Percentiles rank a stretch among this genome's conserved stretches.
Conservation (phyloP, 2,888 invertebrate genomes). For the Octonoba sinensis region DNA sequence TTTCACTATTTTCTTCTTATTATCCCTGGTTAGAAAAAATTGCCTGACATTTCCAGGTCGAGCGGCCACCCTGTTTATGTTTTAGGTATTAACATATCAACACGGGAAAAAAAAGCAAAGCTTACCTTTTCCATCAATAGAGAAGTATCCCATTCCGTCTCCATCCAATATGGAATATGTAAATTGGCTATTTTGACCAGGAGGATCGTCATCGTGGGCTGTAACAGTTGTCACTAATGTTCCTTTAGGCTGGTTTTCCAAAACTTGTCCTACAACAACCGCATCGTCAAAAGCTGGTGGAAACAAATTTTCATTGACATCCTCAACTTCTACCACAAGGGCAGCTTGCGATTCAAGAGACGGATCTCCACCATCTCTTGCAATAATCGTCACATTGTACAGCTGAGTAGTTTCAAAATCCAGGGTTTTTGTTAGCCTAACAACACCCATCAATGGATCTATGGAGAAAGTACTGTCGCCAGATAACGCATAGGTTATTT, state of each 20-base stretch:
- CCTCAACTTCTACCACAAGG: constrained; percentile 83
- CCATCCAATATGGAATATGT: constrained; percentile 90
- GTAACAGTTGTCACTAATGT: constrained; percentile 82
- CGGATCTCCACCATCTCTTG: constrained; percentile 83
- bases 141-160: constrained; percentile 91
- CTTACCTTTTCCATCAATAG: constrained; percentile 89
- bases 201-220: constrained; percentile 80
- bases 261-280: constrained; percentile 76
- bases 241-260: constrained; percentile 85
- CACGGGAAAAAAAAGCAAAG: not conserved
- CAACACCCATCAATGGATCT: constrained; percentile 86
- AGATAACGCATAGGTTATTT: constrained; percentile 80
- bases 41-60: too few species aligned
- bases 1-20: too few species aligned
- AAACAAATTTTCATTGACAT: constrained; percentile 93
- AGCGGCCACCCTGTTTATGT: too few species aligned
- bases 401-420: constrained; percentile 92
- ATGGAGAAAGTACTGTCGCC: constrained; percentile 82
- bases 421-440: constrained; percentile 82
- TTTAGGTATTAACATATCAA: too few species aligned
- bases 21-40: too few species aligned
- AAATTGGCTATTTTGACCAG: constrained; percentile 84
- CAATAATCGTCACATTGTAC: constrained; percentile 87
- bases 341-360: constrained; percentile 83
- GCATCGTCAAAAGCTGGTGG: constrained; percentile 87